Conservation (phyloP, 1,140 invertebrate species). For the Caenorhabditis briggsae region DNA sequence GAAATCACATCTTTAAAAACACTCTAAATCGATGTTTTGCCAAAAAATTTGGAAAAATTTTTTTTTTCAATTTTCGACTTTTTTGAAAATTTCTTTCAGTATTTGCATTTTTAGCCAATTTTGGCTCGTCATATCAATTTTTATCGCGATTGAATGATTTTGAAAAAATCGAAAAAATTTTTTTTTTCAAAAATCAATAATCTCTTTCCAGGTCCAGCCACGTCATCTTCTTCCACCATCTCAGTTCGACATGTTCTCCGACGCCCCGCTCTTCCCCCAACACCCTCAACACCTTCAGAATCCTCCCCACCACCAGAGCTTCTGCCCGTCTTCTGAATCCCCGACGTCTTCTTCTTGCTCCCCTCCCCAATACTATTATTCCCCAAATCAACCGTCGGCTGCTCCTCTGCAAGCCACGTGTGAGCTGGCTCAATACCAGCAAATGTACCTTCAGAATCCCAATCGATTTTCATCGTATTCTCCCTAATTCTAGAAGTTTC, state of each 20-base stretch:
- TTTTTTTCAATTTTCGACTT: neutral
- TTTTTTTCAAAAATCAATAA: neutral
- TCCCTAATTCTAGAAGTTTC: neutral
- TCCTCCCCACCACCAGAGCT: neutral
- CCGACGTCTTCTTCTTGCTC: neutral
- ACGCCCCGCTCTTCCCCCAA: neutral
- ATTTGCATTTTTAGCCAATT: too few species aligned
- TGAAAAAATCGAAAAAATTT: too few species aligned
- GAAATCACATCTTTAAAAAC: too few species aligned
- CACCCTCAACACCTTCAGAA: conserved; percentile 25
- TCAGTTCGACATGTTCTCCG: conserved; percentile 37
- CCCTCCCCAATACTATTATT: conserved; percentile 41
- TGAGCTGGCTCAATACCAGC: conserved; percentile 37
- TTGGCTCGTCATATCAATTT: too few species aligned
- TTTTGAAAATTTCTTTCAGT: too few species aligned
- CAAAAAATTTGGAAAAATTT: neutral
- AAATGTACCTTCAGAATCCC: conserved; percentile 4
- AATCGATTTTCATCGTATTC: neutral
- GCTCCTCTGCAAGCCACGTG: conserved; percentile 1
- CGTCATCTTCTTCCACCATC: conserved; percentile 13
- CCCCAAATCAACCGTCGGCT: conserved; percentile 7
- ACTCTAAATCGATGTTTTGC: too few species aligned
- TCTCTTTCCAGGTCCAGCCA: conserved; percentile 60
- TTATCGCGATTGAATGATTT: too few species aligned
- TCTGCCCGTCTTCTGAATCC: conserved; percentile 1